Evolutionary conservation across 1,140 invertebrate species (phyloP).

Genomic region (Sycophila sp.): DNA sequence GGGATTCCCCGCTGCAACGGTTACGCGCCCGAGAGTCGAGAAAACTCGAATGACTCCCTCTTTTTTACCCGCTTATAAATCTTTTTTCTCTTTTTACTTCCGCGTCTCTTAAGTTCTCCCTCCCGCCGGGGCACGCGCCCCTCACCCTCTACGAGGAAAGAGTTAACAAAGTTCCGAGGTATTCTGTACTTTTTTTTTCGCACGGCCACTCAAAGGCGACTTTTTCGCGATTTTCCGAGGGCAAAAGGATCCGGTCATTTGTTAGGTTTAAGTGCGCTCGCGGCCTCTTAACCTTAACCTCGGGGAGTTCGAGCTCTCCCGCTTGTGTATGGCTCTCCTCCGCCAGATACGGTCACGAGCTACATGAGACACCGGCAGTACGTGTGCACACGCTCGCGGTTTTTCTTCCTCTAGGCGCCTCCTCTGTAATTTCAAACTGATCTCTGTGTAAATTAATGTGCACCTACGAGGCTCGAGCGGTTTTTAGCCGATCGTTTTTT

Average conservation of each 20-base stretch:
- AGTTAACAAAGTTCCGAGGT: not conserved
- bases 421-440: not conserved
- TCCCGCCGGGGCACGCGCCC: not conserved
- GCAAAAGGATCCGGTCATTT: not conserved
- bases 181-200: not conserved
- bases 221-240: not conserved
- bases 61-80: not conserved
- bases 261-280: not conserved
- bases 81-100: conserved; percentile 4
- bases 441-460: not conserved
- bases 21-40: not conserved
- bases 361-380: not conserved
- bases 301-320: too few relatives aligned
- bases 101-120: not conserved
- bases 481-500: too few relatives aligned
- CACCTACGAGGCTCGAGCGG: not conserved
- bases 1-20: not conserved
- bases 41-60: not conserved
- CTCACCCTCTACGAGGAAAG: not conserved
- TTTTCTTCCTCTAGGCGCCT: not conserved
- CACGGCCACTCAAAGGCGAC: not conserved
- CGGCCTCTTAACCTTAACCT: conserved; percentile 32
- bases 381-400: not conserved
- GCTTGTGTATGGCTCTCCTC: too few relatives aligned
- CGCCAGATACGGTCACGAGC: not conserved